Base-by-base conservation (phyloP, 1,140 invertebrate species). In the Aphelinus certus region DNA sequence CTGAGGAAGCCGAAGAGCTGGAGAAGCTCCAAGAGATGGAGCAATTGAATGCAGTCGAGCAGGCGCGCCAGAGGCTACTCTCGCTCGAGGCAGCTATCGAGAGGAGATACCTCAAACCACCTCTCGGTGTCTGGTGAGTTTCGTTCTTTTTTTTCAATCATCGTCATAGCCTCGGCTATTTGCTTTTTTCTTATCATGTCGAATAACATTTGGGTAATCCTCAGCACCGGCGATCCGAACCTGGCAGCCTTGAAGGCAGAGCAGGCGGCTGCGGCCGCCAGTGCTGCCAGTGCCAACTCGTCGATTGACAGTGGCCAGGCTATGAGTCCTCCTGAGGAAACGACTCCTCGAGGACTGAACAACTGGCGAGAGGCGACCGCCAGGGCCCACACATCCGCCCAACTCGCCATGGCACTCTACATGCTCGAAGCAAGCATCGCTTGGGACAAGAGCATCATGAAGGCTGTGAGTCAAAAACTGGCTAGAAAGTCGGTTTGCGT, bases 391-490 rank as follows among this genome's bases (percentile, higher is more conserved):
- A 97, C 95, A 3, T 93, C 96, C 0, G 94, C 96, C 1, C 96
- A 98, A 83, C 88, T 98, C 7, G 95, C 95, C 3, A 94, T 98
- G 93, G 93, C 95, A 79, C 89, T 97, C 56, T 95, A 96, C 80
- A 94, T 95, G 78, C 90, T 99, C 46, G 96, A 98, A 83, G 93
- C 93, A 42, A 95, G 93, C 81, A 96, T 98, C 80, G 96, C 97
- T 46, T 98, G 97, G 97, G 97, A 99, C 88, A 98, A 98, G 88
- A 97, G 96, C 88, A 97, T 98, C 82, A 98, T 99, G 97, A 98
- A 98, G 92, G 97, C 97, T 89, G 96, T 97, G 91, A 93, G 95
- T 90, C 85, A 86, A 82, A 84, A 66, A n/a, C 80, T 84, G 86
- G 85, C 85, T 87, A 86, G 84, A 87, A 84, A 86, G 79, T 81